A percentile compares a stretch with the other conserved stretches of the same genome.
phyloP scores from a whole-genome alignment of 1,140 invertebrate genomes.

The Globodera rostochiensis region DNA sequence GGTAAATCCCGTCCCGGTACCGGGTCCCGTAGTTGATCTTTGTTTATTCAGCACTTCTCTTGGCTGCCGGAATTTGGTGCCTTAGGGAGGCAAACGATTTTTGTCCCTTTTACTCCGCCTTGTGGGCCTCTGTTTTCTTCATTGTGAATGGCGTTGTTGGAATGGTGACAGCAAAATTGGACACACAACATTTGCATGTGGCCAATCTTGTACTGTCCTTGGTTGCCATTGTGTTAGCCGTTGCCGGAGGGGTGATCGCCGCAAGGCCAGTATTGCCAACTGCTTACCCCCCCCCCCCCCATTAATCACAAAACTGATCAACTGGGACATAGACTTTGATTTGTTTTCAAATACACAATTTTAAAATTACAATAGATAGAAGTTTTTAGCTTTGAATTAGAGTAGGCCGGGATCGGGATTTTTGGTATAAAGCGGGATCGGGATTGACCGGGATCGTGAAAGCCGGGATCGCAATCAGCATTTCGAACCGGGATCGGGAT shows the following conservation, averaged over 20 bases:
- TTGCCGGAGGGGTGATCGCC: conserved; percentile 49
- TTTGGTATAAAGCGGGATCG: too few species aligned
- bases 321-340: neutral
- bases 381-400: neutral
- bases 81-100: conserved; percentile 49
- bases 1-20: too few species aligned
- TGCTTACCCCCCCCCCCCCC: too few species aligned
- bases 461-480: too few species aligned
- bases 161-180: conserved; percentile 48
- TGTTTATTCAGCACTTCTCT: conserved; percentile 44
- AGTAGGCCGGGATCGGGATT: neutral
- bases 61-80: conserved; percentile 53
- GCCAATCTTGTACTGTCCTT: conserved; percentile 51
- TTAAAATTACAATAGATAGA: too few species aligned
- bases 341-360: neutral
- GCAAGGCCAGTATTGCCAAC: neutral
- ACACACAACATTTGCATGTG: conserved; percentile 48
- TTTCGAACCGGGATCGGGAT: too few species aligned
- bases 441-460: too few species aligned
- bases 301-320: too few species aligned
- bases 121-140: conserved; percentile 52
- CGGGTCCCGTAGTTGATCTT: too few species aligned
- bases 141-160: conserved; percentile 51
- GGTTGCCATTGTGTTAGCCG: conserved; percentile 44
- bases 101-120: conserved; percentile 56